phyloP scores from a whole-genome alignment of 2,113 vertebrate species.

The Hemicordylus capensis region DNA sequence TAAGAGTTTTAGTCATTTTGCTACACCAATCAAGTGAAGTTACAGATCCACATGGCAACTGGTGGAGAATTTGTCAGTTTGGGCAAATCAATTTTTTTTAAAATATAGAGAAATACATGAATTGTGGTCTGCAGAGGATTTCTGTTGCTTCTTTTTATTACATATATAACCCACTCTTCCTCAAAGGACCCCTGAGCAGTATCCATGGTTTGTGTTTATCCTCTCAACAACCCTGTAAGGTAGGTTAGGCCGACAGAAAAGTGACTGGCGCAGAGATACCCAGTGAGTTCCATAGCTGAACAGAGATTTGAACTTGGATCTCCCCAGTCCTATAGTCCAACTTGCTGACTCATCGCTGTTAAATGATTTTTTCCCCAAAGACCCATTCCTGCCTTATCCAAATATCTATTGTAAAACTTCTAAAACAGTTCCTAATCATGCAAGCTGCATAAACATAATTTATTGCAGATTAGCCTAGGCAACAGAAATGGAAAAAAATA shows the following conservation, averaged over 20 bases:
- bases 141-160: too few species aligned
- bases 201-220: too few species aligned
- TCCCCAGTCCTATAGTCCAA: too few species aligned
- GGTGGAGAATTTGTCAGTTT: neutral
- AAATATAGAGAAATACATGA: too few species aligned
- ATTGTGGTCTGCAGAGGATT: too few species aligned
- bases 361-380: neutral
- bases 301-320: too few species aligned
- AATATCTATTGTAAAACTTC: neutral
- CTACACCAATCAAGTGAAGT: neutral
- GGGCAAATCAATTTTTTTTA: neutral
- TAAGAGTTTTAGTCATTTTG: neutral
- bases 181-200: too few species aligned
- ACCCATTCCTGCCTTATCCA: neutral
- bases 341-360: neutral
- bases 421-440: neutral
- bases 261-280: too few species aligned
- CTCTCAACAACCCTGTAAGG: too few species aligned
- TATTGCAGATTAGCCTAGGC: neutral
- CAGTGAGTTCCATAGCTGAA: too few species aligned
- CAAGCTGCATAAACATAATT: neutral
- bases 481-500: conserved; percentile 23
- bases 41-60: neutral
- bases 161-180: too few species aligned
- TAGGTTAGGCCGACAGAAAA: too few species aligned